Evolutionary conservation across 2,888 invertebrate genomes (phyloP), one percentile per base, ranked within the genome.

Genomic region (Lamellibrachia columna): DNA sequence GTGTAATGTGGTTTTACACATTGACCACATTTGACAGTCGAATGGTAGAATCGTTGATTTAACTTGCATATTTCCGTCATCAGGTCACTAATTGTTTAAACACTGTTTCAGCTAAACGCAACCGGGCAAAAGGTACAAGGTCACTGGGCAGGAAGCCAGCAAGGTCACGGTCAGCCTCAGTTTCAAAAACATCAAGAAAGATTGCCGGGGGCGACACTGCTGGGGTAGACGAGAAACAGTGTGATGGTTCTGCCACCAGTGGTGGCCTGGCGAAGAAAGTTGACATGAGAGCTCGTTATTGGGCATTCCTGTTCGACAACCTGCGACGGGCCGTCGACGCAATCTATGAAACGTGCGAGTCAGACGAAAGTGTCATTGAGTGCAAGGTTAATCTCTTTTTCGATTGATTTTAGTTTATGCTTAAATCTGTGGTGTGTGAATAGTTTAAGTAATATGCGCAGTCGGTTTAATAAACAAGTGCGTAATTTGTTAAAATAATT

Each of bases 251-350:
- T 55, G 28, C 52, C 90, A 52, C 53, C 52, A 90, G 53, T 92
- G 90, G 53, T 92, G 90, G 53, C 40, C 53, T 91, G 92, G 22
- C 94, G 1, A 95, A 95, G 94, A 96, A 95, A 93, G 94, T 94
- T 0, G 99, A 99, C 96, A 97, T 99, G 8, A 97, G 98, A 94
- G 98, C 99, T 0, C 97, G 99, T 90, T 99, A 99, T 96, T 99
- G 99, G 99, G 98, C 99, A 0, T 97, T 99, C 95, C 97, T 99
- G 91, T 99, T 99, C 96, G 99, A 99, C 75, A 99, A 99, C 96
- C 97, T 99, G 92, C 98, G 99, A 96, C 97, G 98, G 94, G 98
- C 99, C 90, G 98, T 99, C 91, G 98, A 99, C 95, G 99, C 99
- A 96, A 98, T 99, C 94, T 99, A 99, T 96, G 98, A 98, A 96